These are phyloP conservation scores for Procapra przewalskii DNA, from an alignment of 2,113 vertebrate genomes.

Conservation along the genomic window DNA sequence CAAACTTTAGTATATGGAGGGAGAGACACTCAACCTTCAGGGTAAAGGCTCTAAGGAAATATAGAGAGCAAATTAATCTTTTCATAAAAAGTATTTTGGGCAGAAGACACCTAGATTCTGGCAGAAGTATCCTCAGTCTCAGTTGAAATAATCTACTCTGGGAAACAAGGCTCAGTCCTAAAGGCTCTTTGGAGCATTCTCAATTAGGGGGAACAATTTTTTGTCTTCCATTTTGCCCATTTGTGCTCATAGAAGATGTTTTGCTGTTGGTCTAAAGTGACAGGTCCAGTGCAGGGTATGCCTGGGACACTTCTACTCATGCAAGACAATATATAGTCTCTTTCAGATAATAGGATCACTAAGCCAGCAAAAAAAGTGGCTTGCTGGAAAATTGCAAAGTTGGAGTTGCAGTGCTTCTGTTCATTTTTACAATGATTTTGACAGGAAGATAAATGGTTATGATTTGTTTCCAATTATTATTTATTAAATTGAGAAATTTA, in stretches of 20 bases:
- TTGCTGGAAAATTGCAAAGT: neutral
- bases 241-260: neutral
- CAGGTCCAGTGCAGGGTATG: neutral
- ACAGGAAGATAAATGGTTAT: neutral
- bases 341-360: neutral
- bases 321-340: neutral
- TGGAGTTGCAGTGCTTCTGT: neutral
- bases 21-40: neutral
- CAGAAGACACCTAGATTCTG: neutral
- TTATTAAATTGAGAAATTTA: neutral
- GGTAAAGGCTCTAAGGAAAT: neutral
- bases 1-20: neutral
- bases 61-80: neutral
- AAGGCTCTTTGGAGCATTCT: neutral
- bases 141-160: neutral
- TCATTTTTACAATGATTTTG: neutral
- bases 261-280: neutral
- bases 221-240: neutral
- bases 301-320: neutral
- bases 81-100: neutral
- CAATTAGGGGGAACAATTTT: neutral
- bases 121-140: neutral
- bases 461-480: neutral
- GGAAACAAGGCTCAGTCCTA: neutral
- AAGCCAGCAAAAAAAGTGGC: neutral